Evolutionary conservation across 2,113 vertebrate genomes (phyloP).

Genomic region (Hiodon tergisus): DNA sequence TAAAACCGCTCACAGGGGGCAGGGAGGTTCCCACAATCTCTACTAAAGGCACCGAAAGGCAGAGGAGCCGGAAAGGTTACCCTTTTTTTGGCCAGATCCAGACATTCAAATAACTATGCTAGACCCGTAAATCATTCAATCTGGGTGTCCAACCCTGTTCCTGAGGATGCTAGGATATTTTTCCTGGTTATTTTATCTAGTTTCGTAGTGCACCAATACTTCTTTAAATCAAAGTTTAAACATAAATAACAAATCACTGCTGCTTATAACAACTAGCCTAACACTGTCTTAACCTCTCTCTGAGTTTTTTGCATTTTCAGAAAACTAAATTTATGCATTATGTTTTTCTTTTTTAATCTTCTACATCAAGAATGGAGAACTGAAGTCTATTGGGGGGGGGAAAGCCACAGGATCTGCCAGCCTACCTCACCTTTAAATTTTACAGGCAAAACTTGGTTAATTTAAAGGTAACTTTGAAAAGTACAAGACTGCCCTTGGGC

Average conservation of each 20-base stretch:
- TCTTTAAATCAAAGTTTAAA: slow-evolving; percentile 13
- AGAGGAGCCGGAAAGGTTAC: not conserved
- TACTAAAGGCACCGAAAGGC: slow-evolving; percentile 17
- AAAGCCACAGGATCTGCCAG: too few species aligned
- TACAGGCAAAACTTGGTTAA: too few species aligned
- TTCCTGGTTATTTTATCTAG: not conserved
- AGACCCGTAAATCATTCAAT: slow-evolving; percentile 1
- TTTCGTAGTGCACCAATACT: slow-evolving; percentile 5
- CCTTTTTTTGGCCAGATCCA: not conserved
- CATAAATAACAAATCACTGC: slow-evolving; percentile 7
- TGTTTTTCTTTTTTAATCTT: too few species aligned
- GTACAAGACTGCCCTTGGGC: too few species aligned
- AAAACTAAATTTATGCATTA: too few species aligned
- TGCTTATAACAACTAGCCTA: too few species aligned
- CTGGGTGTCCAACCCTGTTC: not conserved
- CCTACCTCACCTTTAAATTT: too few species aligned
- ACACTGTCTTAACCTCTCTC: too few species aligned
- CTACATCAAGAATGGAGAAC: too few species aligned
- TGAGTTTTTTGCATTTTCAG: too few species aligned
- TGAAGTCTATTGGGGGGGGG: too few species aligned
- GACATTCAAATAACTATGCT: not conserved
- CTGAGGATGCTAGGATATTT: slow-evolving; percentile 8
- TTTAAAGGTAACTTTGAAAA: too few species aligned
- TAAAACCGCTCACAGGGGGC: not conserved
- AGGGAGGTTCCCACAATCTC: not conserved